A percentile compares a stretch with the other conserved stretches of the same genome.
Evolutionary conservation across 1,140 invertebrate genomes (phyloP).

Genomic region (Drosophila subobscura): DNA sequence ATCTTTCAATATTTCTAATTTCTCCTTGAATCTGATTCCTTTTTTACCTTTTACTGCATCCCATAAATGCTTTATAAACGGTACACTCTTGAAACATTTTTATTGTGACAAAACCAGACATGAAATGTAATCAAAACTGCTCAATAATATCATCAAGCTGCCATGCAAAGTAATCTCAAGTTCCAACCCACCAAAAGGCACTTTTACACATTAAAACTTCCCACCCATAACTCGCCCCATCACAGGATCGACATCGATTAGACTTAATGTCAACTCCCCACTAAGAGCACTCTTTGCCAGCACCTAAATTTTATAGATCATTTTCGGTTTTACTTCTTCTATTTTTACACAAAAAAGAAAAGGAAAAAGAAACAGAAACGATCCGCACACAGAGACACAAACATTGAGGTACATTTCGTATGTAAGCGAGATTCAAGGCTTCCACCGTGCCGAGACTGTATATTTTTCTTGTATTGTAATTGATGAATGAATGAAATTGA

Average conservation of each 20-base stretch:
- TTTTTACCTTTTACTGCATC: too few relatives aligned
- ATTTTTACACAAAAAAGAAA: neutral
- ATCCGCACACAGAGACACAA: slow-evolving; percentile 7
- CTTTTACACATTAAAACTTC: too few relatives aligned
- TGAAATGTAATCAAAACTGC: too few relatives aligned
- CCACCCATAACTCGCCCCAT: slow-evolving; percentile 33
- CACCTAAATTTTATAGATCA: slow-evolving; percentile 34
- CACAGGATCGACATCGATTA: slow-evolving; percentile 68
- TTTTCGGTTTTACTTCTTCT: slow-evolving; percentile 29
- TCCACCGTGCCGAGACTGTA: slow-evolving; percentile 56
- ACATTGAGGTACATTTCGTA: slow-evolving; percentile 22
- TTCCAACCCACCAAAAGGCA: too few relatives aligned
- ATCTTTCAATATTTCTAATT: too few relatives aligned
- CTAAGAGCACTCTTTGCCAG: slow-evolving; percentile 30
- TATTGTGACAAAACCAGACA: too few relatives aligned
- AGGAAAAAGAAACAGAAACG: neutral
- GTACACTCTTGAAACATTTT: too few relatives aligned
- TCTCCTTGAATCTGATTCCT: too few relatives aligned
- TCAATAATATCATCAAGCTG: too few relatives aligned
- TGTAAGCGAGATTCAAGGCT: slow-evolving; percentile 66
- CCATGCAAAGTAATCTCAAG: neutral
- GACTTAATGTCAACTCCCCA: slow-evolving; percentile 61
- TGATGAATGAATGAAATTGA: slow-evolving; percentile 82
- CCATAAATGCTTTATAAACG: too few relatives aligned
- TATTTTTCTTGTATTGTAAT: slow-evolving; percentile 76